A percentile compares a stretch with the other conserved stretches of the same genome.
phyloP scores from a whole-genome alignment of 30 jellyfish, hydroid and myxozoan genomes.

The Nemopilema nomurai region DNA sequence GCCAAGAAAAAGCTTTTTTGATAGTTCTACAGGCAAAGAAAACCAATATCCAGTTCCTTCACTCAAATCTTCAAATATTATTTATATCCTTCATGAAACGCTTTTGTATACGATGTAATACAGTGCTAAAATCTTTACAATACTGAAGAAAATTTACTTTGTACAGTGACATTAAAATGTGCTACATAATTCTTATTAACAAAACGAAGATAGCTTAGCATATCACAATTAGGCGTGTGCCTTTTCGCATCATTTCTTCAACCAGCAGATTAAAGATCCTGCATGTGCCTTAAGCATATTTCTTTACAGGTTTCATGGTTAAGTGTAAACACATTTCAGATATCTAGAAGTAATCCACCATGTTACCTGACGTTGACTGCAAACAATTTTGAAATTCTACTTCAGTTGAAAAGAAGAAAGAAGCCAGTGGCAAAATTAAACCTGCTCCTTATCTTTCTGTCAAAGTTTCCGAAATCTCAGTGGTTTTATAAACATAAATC shows the following conservation, averaged over 20 bases:
- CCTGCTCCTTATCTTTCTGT: too few species aligned
- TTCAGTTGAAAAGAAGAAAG: too few species aligned
- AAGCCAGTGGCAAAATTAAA: too few species aligned
- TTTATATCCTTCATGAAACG: conserved; percentile 26
- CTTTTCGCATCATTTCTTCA: not conserved
- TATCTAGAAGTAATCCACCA: too few species aligned
- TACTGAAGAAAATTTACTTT: conserved; percentile 44
- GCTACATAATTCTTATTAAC: conserved; percentile 31
- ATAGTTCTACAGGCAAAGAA: not conserved
- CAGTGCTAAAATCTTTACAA: conserved; percentile 58
- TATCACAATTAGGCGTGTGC: not conserved
- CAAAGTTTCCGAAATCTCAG: too few species aligned
- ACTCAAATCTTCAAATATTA: conserved; percentile 1
- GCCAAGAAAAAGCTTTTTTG: not conserved
- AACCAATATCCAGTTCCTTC: not conserved
- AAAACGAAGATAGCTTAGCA: not conserved
- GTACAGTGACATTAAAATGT: conserved; percentile 48
- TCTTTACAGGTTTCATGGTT: too few species aligned
- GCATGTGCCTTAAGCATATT: not conserved
- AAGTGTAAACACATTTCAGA: too few species aligned
- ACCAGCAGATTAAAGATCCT: not conserved
- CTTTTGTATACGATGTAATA: conserved; percentile 17
- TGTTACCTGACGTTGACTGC: too few species aligned
- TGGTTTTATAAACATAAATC: too few species aligned
- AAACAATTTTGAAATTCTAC: too few species aligned